Evolutionary conservation across 2,888 invertebrate genomes (phyloP).

Genomic region (Luperina nickerlii): DNA sequence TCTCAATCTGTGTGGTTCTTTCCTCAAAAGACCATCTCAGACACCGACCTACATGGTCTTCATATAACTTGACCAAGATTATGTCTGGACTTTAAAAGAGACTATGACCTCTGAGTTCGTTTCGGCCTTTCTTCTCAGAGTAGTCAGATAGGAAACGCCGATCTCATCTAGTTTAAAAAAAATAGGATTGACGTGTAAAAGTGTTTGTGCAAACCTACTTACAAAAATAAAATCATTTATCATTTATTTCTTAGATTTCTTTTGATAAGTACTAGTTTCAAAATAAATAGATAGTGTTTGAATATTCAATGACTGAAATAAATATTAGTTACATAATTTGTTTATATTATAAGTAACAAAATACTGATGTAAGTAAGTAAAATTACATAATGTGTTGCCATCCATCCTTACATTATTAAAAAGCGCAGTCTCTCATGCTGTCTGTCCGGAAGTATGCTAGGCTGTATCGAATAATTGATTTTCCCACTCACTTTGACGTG

Average conservation of each 20-base stretch:
- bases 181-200: too few species aligned
- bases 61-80: too few species aligned
- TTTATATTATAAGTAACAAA: constrained; percentile 16
- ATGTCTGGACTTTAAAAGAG: too few species aligned
- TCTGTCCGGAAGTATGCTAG: background rate
- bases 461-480: background rate
- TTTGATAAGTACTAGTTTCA: background rate
- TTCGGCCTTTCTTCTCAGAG: too few species aligned
- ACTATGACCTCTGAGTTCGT: too few species aligned
- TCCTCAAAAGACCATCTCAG: too few species aligned
- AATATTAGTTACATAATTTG: constrained; percentile 10
- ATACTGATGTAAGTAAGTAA: constrained; percentile 1
- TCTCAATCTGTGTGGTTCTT: too few species aligned
- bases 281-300: constrained; percentile 3
- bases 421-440: background rate
- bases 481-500: background rate
- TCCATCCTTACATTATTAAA: constrained; percentile 1
- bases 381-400: constrained; percentile 21
- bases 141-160: too few species aligned
- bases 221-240: too few species aligned
- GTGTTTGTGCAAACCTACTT: too few species aligned
- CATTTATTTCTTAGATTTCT: constrained; percentile 4
- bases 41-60: too few species aligned
- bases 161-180: too few species aligned
- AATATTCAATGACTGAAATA: constrained; percentile 28